Evolutionary conservation across 2,888 invertebrate genomes (phyloP), one percentile per base, ranked within the genome.

Genomic region (Glyphotaelius pellucidus): DNA sequence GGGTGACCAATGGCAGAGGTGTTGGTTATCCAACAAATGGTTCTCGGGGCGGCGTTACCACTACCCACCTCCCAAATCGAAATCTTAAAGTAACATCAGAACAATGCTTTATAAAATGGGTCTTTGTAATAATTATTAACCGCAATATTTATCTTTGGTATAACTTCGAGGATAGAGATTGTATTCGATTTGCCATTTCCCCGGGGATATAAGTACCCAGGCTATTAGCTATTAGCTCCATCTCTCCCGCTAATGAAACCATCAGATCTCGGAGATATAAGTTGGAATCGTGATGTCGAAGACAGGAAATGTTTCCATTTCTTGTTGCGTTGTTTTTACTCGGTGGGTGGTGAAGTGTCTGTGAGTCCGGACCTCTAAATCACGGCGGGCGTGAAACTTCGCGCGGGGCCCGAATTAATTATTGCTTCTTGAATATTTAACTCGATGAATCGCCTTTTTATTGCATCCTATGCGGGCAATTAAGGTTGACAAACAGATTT

Each of bases 301-400:
- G 91, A 87, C 92, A 89, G 93, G 93, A 93, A 93, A 92, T 91
- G 93, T 92, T 93, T 91, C 90, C 91, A 92, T 89, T 92, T 92
- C 90, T 91, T 91, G 91, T 92, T 90, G 83, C 83, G 91, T 89
- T 92, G 91, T 91, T 92, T 93, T 92, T 92, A 89, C 90, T 83
- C 52, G 35, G 91, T 90, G 84, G 92, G 91, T 91, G 91, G 91
- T 90, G 80, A 52, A 79, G 88, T 31, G 67, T 42, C 35, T 87
- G 91, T 80, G 31, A 85, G 32, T 85, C 79, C 84, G 38, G 86
- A 30, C 86, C 85, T 52, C 79, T 84, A 90, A 90, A 84, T 90
- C 90, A 90, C 90, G 52, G 86, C 86, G 86, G 42, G 86, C 86
- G 32, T 88, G 88, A 67, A 88, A 67, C 88, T 32, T 31, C 88